Evolutionary conservation across 2,888 invertebrate species (phyloP).

Genomic region (Cerceris rybyensis): DNA sequence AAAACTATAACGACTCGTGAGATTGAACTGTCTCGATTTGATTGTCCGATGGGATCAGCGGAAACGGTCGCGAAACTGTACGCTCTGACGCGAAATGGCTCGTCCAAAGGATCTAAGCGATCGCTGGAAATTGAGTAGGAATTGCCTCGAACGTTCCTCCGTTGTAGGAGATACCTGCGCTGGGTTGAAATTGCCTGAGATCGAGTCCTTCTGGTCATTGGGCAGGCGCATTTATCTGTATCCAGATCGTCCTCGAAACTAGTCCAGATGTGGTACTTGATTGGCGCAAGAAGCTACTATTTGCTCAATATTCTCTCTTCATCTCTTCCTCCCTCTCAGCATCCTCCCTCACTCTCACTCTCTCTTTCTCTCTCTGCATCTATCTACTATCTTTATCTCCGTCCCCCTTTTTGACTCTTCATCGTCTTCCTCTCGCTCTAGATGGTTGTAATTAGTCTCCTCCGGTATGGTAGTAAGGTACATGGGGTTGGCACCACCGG

Average conservation of each 20-base stretch:
- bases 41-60: conserved; percentile 50
- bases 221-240: conserved; percentile 43
- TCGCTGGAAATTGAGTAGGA: conserved; percentile 54
- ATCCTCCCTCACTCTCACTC: background rate
- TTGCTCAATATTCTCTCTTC: conserved; percentile 31
- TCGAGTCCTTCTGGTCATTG: conserved; percentile 15
- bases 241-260: conserved; percentile 34
- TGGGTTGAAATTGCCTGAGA: conserved; percentile 44
- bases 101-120: conserved; percentile 41
- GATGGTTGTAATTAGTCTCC: conserved; percentile 60
- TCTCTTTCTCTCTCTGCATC: background rate
- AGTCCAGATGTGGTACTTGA: conserved; percentile 40
- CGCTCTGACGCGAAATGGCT: conserved; percentile 38
- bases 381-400: conserved; percentile 16
- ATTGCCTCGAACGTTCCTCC: conserved; percentile 45
- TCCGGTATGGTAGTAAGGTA: conserved; percentile 22
- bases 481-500: conserved; percentile 49
- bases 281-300: conserved; percentile 50
- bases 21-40: conserved; percentile 20
- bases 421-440: conserved; percentile 5
- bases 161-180: conserved; percentile 36
- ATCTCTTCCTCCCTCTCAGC: background rate
- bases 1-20: conserved; percentile 24
- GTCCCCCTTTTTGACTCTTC: background rate
- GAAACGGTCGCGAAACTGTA: conserved; percentile 47